phyloP scores from a whole-genome alignment of 2,888 invertebrate species.

The Lissonota sp. region DNA sequence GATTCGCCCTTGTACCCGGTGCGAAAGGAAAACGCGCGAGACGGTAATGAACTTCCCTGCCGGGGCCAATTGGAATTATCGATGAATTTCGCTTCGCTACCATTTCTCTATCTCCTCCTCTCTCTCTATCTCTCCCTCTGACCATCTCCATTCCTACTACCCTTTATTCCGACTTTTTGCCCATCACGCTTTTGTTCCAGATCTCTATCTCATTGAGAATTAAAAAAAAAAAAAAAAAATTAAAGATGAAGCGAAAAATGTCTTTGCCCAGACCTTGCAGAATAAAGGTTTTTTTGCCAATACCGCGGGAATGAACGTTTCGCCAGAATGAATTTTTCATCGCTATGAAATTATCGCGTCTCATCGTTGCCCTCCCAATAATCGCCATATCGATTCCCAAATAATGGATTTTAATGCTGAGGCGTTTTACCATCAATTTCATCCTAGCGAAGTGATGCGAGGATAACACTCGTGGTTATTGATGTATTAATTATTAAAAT shows the following conservation, averaged over 20 bases:
- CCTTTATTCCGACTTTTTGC: slow-evolving; percentile 1
- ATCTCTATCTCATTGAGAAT: slow-evolving; percentile 9
- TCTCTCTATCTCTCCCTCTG: slow-evolving; percentile 3
- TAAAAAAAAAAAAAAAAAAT: background rate
- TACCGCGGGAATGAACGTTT: slow-evolving; percentile 27
- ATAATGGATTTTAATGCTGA: no score
- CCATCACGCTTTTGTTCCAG: slow-evolving; percentile 11
- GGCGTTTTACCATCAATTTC: no score
- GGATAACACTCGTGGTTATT: no score
- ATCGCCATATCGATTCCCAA: no score
- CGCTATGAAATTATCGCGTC: background rate
- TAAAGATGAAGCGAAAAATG: slow-evolving; percentile 1
- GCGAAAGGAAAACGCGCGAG: slow-evolving; percentile 16
- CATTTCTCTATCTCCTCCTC: slow-evolving; percentile 20
- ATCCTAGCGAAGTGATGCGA: no score
- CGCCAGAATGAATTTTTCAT: slow-evolving; percentile 5
- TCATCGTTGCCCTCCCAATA: no score
- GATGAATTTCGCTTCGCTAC: slow-evolving; percentile 60
- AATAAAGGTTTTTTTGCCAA: slow-evolving; percentile 27
- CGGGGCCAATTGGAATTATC: slow-evolving; percentile 59
- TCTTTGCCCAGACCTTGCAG: background rate
- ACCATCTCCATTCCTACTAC: background rate
- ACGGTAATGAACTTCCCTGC: slow-evolving; percentile 60
- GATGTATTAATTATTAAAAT: no score
- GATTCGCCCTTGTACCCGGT: slow-evolving; percentile 44